A percentile compares a stretch with the other conserved stretches of the same genome.
These are phyloP conservation scores for Anguilla rostrata DNA, from an alignment of 2,113 vertebrate species.

Conservation along the genomic window DNA sequence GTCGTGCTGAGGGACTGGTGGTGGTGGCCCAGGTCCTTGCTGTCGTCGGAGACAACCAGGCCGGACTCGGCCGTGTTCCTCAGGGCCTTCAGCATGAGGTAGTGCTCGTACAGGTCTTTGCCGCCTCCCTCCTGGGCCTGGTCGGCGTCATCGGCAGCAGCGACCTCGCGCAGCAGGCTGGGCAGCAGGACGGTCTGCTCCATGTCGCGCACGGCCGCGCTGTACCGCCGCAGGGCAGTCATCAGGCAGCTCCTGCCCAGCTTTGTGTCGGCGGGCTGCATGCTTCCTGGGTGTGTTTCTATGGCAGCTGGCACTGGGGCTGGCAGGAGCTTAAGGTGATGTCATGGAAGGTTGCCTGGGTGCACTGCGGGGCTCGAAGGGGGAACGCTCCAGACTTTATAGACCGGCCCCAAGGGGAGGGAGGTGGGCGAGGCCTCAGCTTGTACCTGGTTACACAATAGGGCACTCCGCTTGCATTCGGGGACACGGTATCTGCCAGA, in stretches of 20 bases:
- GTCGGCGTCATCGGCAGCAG: slow-evolving; percentile 48
- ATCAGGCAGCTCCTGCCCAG: slow-evolving; percentile 53
- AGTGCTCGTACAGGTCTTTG: slow-evolving; percentile 73
- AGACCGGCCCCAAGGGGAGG: background rate
- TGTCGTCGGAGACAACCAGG: slow-evolving; percentile 55
- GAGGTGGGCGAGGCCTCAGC: slow-evolving; percentile 17
- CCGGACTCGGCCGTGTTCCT: slow-evolving; percentile 74
- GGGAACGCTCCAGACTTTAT: slow-evolving; percentile 49
- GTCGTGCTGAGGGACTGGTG: background rate
- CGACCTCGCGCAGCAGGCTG: slow-evolving; percentile 80
- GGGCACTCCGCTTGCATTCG: slow-evolving; percentile 46
- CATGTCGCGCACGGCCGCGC: slow-evolving; percentile 74
- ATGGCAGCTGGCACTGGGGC: slow-evolving; percentile 25
- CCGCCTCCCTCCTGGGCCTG: accelerated
- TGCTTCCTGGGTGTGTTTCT: slow-evolving; percentile 43
- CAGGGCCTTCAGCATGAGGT: slow-evolving; percentile 79
- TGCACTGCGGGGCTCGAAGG: slow-evolving; percentile 42
- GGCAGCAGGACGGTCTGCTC: slow-evolving; percentile 88
- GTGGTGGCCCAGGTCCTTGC: slow-evolving; percentile 32
- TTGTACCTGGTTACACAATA: slow-evolving; percentile 42
- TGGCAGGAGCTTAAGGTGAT: slow-evolving; percentile 30
- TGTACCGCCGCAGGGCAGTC: slow-evolving; percentile 73
- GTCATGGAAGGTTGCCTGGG: slow-evolving; percentile 28
- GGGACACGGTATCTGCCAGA: slow-evolving; percentile 25
- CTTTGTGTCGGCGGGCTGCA: slow-evolving; percentile 58